Conservation (phyloP, 1,140 invertebrate species). For the Vanessa atalanta region DNA sequence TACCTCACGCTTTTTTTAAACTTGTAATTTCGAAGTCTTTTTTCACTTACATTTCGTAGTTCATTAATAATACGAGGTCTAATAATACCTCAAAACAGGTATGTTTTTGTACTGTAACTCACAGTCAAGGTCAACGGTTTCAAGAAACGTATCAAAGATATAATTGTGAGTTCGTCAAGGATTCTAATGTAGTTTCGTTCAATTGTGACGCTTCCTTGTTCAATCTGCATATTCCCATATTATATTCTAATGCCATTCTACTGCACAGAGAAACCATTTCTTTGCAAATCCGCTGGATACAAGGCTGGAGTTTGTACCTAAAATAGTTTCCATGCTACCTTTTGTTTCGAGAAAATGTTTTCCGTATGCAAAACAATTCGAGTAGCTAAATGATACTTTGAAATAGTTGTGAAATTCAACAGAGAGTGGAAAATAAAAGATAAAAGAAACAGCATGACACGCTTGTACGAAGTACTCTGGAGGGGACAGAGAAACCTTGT, state of each 20-base stretch:
- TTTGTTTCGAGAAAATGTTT: constrained; percentile 17
- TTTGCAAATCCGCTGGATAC: constrained; percentile 3
- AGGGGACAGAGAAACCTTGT: background rate
- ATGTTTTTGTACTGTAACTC: too few relatives aligned
- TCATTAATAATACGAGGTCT: too few relatives aligned
- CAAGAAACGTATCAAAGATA: too few relatives aligned
- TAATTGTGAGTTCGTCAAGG: too few relatives aligned
- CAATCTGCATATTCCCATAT: too few relatives aligned
- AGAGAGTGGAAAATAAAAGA: constrained; percentile 12
- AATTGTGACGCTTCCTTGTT: too few relatives aligned
- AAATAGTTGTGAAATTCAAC: constrained; percentile 8
- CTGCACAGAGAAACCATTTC: constrained; percentile 1
- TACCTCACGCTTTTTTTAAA: background rate
- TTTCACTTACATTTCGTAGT: constrained; percentile 3
- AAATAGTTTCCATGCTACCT: constrained; percentile 12
- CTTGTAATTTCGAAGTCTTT: background rate
- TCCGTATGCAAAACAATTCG: constrained; percentile 16
- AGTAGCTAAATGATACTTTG: constrained; percentile 19
- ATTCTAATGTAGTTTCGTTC: too few relatives aligned
- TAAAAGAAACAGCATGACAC: background rate
- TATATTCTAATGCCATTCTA: background rate
- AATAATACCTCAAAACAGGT: too few relatives aligned
- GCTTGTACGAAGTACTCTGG: background rate
- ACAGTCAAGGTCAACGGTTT: too few relatives aligned
- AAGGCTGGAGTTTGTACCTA: background rate